Evolutionary conservation across 1,140 invertebrate species (phyloP).

Genomic region (Cheumatopsyche charites): DNA sequence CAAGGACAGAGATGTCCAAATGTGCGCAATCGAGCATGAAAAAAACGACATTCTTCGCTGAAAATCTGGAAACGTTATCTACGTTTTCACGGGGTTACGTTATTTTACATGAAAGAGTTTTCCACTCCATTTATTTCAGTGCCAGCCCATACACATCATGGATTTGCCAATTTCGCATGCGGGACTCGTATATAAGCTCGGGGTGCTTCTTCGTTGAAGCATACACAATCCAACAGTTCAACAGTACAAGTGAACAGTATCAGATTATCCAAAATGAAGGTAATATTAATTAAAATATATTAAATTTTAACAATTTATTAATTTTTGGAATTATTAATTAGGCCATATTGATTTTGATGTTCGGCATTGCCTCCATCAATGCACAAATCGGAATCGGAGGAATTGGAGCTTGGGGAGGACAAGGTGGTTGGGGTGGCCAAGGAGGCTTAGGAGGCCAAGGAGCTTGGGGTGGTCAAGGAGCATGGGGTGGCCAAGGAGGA

Average conservation of each 20-base stretch:
- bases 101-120: constrained; percentile 26
- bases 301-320: neutral
- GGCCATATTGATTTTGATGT: neutral
- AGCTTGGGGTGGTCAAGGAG: constrained; percentile 33
- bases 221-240: constrained; percentile 12
- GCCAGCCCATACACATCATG: neutral
- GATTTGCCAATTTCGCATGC: neutral
- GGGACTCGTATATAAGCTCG: neutral
- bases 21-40: neutral
- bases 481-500: constrained; percentile 30
- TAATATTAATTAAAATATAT: constrained; percentile 4
- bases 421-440: neutral
- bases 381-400: neutral
- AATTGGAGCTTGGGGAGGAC: neutral
- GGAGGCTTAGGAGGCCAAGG: constrained; percentile 1
- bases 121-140: constrained; percentile 32
- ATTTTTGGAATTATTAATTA: neutral
- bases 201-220: constrained; percentile 15
- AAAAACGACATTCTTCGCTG: neutral
- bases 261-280: constrained; percentile 15
- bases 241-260: neutral
- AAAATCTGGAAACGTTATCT: constrained; percentile 14
- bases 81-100: constrained; percentile 15
- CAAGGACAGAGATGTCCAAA: neutral
- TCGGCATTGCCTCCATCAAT: neutral